phyloP scores from a whole-genome alignment of 2,888 invertebrate genomes.

The Nematopogon swammerdamellus region DNA sequence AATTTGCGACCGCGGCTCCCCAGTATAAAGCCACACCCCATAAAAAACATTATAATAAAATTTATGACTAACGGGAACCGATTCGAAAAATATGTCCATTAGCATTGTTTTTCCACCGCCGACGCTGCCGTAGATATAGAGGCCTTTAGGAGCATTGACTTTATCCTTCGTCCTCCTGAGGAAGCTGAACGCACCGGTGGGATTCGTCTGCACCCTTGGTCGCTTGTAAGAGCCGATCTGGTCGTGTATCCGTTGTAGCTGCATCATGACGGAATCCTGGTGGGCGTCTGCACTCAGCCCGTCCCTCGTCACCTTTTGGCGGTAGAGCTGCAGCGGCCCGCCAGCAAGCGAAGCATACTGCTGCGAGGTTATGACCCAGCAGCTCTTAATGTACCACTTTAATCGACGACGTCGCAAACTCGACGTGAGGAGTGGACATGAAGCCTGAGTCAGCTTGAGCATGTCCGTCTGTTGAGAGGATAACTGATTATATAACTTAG shows the following conservation, averaged over 20 bases:
- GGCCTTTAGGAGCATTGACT: slow-evolving; percentile 65
- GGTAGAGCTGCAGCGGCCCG: slow-evolving; percentile 53
- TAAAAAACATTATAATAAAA: neutral
- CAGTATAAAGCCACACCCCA: too few relatives aligned
- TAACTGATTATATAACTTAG: too few relatives aligned
- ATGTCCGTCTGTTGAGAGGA: neutral
- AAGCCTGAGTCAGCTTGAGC: neutral
- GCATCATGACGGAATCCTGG: slow-evolving; percentile 67
- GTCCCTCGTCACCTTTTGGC: slow-evolving; percentile 56
- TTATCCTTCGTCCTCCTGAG: slow-evolving; percentile 37
- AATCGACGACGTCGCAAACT: neutral
- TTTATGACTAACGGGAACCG: slow-evolving; percentile 23
- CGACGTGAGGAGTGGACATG: neutral
- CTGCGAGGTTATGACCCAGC: neutral
- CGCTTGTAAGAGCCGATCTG: slow-evolving; percentile 58
- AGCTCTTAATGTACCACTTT: neutral
- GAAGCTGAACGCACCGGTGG: slow-evolving; percentile 26
- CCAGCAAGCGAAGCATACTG: slow-evolving; percentile 10
- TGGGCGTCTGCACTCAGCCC: slow-evolving; percentile 64
- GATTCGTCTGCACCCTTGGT: slow-evolving; percentile 20
- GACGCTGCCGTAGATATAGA: slow-evolving; percentile 88
- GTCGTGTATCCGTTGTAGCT: slow-evolving; percentile 67
- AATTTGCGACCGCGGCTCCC: too few relatives aligned
- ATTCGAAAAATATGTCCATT: slow-evolving; percentile 95
- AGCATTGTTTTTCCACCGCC: slow-evolving; percentile 98